Conservation (phyloP, 2,113 vertebrate species). For the Pantherophis guttatus region DNA sequence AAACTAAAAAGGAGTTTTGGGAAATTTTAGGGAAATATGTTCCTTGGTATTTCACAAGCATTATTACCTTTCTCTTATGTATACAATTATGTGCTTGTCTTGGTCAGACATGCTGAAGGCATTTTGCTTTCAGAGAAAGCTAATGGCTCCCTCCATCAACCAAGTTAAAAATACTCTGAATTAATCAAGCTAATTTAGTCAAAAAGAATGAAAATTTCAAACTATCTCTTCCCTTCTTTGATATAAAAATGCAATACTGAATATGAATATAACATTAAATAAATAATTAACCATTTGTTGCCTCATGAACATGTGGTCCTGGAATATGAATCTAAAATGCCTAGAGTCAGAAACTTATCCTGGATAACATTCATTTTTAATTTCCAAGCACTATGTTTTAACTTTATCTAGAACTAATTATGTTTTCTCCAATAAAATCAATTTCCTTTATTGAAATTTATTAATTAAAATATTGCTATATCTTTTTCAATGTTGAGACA, state of each 20-base stretch:
- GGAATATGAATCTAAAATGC: background rate
- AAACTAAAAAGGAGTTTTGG: background rate
- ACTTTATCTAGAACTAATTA: background rate
- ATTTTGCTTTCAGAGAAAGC: background rate
- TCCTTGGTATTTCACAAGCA: background rate
- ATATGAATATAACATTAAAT: background rate
- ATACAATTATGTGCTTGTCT: background rate
- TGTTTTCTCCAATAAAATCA: background rate
- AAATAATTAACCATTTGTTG: background rate
- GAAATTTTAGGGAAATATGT: background rate
- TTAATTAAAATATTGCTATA: background rate
- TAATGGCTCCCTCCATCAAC: background rate
- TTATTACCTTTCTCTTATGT: background rate
- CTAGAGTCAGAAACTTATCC: background rate
- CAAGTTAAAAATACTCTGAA: background rate
- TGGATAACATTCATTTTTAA: background rate
- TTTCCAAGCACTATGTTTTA: background rate
- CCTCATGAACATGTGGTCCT: background rate
- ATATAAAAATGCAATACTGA: background rate
- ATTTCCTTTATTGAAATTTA: background rate
- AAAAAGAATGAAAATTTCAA: background rate
- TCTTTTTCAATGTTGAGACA: background rate
- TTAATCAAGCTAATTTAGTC: background rate
- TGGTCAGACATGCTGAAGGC: background rate
- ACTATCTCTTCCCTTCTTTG: background rate